Evolutionary conservation across 2,113 vertebrate genomes (phyloP).

Genomic region (Piprites chloris): DNA sequence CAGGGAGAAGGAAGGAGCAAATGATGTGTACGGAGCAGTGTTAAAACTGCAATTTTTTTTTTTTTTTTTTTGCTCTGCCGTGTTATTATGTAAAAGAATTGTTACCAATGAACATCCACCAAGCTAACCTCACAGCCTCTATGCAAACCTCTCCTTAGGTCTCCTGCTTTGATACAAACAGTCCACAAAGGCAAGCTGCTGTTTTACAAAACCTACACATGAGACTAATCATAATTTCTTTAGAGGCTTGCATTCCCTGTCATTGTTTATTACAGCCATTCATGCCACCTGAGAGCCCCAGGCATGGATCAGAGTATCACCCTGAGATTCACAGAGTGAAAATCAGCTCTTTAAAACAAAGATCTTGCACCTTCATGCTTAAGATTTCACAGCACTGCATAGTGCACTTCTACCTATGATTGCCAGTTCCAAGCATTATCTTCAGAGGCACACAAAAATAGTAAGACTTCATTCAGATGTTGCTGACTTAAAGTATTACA

Average conservation of each 20-base stretch:
- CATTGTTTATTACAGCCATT: not conserved
- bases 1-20: not conserved
- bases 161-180: slow-evolving; percentile 34
- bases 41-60: not conserved
- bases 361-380: not conserved
- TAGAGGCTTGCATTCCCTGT: not conserved
- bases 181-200: not conserved
- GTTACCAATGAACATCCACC: not conserved
- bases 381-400: not conserved
- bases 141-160: not conserved
- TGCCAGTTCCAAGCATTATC: not conserved
- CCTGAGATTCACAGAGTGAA: not conserved
- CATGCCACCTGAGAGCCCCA: not conserved
- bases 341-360: not conserved
- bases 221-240: not conserved
- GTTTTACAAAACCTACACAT: not conserved
- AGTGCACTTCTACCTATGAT: not conserved
- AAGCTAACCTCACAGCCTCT: not conserved
- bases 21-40: not conserved
- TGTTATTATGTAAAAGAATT: not conserved
- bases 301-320: not conserved
- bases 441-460: not conserved
- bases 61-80: not conserved
- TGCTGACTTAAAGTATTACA: not conserved
- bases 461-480: not conserved